These are phyloP conservation scores for Ptycholaimellus sp. DNA, from an alignment of 2,888 invertebrate species.

Conservation along the genomic window DNA sequence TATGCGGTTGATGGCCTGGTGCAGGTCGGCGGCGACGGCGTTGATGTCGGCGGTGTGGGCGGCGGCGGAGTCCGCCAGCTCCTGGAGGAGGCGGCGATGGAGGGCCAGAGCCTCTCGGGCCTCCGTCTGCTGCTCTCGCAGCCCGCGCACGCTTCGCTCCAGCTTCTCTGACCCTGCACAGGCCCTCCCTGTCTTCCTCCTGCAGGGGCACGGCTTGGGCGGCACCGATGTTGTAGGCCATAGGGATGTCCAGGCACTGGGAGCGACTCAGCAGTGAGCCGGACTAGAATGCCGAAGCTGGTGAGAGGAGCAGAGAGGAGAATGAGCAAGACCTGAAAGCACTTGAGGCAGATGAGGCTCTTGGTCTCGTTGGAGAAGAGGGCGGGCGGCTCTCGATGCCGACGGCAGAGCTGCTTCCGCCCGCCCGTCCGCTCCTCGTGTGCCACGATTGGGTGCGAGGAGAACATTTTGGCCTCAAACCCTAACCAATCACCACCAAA, in stretches of 20 bases:
- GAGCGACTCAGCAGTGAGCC: too few relatives aligned
- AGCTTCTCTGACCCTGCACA: too few relatives aligned
- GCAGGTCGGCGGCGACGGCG: too few relatives aligned
- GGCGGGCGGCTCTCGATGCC: conserved; percentile 48
- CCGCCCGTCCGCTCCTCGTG: conserved; percentile 33
- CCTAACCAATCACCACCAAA: neutral
- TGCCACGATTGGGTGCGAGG: conserved; percentile 45
- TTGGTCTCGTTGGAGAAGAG: conserved; percentile 47
- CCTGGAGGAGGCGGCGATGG: conserved; percentile 42
- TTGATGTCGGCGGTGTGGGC: conserved; percentile 43
- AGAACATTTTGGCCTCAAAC: conserved; percentile 44
- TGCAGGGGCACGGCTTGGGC: too few relatives aligned
- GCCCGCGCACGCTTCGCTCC: too few relatives aligned
- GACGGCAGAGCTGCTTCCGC: conserved; percentile 33
- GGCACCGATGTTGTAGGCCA: too few relatives aligned
- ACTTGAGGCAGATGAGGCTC: conserved; percentile 47
- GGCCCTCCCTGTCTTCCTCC: too few relatives aligned
- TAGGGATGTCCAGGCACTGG: too few relatives aligned
- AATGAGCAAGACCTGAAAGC: too few relatives aligned
- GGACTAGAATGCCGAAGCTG: too few relatives aligned
- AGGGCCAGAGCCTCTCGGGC: conserved; percentile 43
- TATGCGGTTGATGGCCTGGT: too few relatives aligned
- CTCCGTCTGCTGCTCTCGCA: conserved; percentile 42
- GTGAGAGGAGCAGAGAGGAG: too few relatives aligned
- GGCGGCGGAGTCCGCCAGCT: conserved; percentile 42